Conservation (phyloP, 2,797 vertebrate species). For the Hozukius guyotensis region DNA sequence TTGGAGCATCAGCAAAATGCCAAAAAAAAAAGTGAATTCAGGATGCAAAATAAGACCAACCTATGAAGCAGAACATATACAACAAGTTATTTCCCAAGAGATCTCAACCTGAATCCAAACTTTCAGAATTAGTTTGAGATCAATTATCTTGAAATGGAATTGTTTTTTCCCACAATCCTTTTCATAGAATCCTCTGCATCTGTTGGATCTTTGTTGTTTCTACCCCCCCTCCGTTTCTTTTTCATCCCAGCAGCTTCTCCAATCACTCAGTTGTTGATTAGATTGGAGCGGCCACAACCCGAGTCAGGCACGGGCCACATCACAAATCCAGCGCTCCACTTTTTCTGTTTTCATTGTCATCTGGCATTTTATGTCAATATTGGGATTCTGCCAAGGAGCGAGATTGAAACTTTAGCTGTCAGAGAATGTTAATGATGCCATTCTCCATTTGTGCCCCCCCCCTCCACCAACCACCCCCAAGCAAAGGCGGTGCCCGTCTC, state of each 20-base stretch:
- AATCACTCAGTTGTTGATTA: constrained; percentile 68
- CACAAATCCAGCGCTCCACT: constrained; percentile 42
- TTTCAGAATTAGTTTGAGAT: constrained; percentile 18
- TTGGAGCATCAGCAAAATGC: neutral
- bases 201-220: constrained; percentile 6
- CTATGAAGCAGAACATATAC: constrained; percentile 7
- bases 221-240: neutral
- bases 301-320: constrained; percentile 35
- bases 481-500: constrained; percentile 29
- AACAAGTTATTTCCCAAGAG: neutral
- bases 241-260: constrained; percentile 38
- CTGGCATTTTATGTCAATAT: constrained; percentile 72
- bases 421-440: constrained; percentile 80
- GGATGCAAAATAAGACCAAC: neutral
- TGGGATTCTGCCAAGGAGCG: constrained; percentile 60
- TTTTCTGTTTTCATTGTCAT: constrained; percentile 54
- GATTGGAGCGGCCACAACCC: constrained; percentile 56
- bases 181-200: neutral
- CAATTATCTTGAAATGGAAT: constrained; percentile 13
- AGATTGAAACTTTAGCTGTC: constrained; percentile 84
- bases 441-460: constrained; percentile 65
- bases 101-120: constrained; percentile 5
- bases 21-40: neutral
- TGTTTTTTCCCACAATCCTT: neutral
- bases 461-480: neutral